A percentile compares a stretch with the other conserved stretches of the same genome.
Evolutionary conservation across 2,888 invertebrate species (phyloP).

Genomic region (Artemia sinica): DNA sequence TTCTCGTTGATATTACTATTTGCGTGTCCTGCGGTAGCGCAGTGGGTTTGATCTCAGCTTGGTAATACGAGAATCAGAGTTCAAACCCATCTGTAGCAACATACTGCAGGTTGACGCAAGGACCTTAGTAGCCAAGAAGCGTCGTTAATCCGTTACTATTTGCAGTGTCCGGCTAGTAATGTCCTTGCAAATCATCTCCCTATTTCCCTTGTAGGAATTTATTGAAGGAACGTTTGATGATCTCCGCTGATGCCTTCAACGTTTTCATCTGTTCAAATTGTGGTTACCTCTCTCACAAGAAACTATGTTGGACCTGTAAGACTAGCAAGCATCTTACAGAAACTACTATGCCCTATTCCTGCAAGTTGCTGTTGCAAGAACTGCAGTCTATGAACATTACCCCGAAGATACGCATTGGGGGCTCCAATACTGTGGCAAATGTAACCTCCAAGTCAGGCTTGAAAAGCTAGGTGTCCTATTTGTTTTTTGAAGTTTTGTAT

Average conservation of each 20-base stretch:
- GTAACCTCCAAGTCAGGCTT: no score
- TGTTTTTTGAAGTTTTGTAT: no score
- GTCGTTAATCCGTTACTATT: no score
- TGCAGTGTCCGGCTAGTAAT: no score
- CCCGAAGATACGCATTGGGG: constrained; percentile 48
- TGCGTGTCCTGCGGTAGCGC: constrained; percentile 16
- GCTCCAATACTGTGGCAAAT: no score
- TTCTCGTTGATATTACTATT: constrained; percentile 13
- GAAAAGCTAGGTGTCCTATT: no score
- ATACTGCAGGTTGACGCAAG: neutral
- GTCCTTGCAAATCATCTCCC: no score
- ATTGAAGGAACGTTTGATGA: constrained; percentile 87
- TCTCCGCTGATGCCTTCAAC: constrained; percentile 90
- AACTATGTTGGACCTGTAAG: constrained; percentile 74
- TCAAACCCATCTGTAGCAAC: no score
- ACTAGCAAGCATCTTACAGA: constrained; percentile 82
- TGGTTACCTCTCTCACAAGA: constrained; percentile 42
- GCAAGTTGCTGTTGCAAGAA: constrained; percentile 92
- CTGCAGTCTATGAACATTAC: constrained; percentile 95
- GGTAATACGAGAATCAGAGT: no score
- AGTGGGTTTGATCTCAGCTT: no score
- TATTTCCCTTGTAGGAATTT: constrained; percentile 54
- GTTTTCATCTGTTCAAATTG: constrained; percentile 94
- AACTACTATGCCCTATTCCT: constrained; percentile 94
- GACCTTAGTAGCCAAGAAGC: no score